These are phyloP conservation scores for Crematogaster levior DNA, from an alignment of 2,888 invertebrate genomes.

Conservation along the genomic window DNA sequence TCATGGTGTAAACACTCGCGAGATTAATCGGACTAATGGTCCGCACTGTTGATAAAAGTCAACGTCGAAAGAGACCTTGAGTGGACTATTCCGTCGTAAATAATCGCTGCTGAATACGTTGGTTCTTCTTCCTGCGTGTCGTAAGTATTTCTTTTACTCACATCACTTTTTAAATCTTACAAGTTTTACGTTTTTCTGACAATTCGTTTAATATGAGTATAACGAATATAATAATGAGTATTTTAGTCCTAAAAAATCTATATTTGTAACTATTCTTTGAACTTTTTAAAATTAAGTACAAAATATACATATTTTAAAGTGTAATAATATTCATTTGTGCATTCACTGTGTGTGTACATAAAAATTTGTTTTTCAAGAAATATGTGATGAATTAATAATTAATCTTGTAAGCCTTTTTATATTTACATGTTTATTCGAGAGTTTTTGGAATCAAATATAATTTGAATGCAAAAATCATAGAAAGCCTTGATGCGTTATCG, in stretches of 20 bases:
- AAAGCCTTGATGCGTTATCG: not conserved
- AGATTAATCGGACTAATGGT: constrained; percentile 43
- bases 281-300: too few species aligned
- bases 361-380: too few species aligned
- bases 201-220: not conserved
- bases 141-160: constrained; percentile 8
- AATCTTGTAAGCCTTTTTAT: not conserved
- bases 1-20: constrained; percentile 5
- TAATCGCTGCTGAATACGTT: constrained; percentile 55
- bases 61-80: constrained; percentile 48
- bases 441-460: not conserved
- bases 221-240: not conserved
- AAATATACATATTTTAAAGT: too few species aligned
- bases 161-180: constrained; percentile 9
- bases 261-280: too few species aligned
- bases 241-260: not conserved
- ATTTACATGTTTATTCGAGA: not conserved
- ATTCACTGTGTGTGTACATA: too few species aligned
- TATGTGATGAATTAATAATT: not conserved
- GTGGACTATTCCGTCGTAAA: constrained; percentile 51
- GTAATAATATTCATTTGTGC: too few species aligned
- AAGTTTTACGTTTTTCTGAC: not conserved
- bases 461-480: not conserved
- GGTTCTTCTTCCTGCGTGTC: constrained; percentile 17
- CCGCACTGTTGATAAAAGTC: constrained; percentile 50